These are phyloP conservation scores for Hoplodrina blanda DNA, from an alignment of 2,888 invertebrate genomes.

Conservation along the genomic window DNA sequence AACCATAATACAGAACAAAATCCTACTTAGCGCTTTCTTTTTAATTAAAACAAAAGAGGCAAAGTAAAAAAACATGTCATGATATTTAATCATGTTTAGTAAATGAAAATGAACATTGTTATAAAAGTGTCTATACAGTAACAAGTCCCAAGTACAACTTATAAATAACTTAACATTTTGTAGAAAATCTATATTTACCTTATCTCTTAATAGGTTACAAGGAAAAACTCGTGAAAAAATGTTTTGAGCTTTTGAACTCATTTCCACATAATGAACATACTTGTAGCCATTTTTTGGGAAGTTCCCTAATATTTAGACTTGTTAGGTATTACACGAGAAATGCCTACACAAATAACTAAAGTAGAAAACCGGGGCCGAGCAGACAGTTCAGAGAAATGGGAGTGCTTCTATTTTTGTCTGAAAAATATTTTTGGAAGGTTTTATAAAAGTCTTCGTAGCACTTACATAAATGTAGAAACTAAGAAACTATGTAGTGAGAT, in stretches of 20 bases:
- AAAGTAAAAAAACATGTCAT: too few relatives aligned
- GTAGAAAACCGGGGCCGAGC: conserved; percentile 2
- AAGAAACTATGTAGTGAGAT: conserved; percentile 10
- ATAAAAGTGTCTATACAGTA: neutral
- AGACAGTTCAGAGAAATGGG: conserved; percentile 4
- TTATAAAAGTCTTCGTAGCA: neutral
- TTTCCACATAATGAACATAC: neutral
- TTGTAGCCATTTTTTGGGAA: neutral
- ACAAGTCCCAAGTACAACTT: neutral
- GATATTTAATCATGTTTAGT: too few relatives aligned
- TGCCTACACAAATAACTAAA: conserved; percentile 24
- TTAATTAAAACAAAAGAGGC: too few relatives aligned
- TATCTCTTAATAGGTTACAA: conserved; percentile 16
- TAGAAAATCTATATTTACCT: conserved; percentile 24
- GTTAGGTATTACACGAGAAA: neutral
- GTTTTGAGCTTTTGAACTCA: conserved; percentile 7
- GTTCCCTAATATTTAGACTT: neutral
- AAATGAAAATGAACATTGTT: neutral
- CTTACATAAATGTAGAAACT: neutral
- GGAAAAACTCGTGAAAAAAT: conserved; percentile 23
- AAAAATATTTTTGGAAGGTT: conserved; percentile 12
- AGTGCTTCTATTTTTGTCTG: conserved; percentile 20
- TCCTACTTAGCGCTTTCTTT: too few relatives aligned
- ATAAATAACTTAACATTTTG: conserved; percentile 10
- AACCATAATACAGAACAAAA: too few relatives aligned